These are phyloP conservation scores for Drosophila quinaria DNA, from an alignment of 2,888 invertebrate genomes.

Conservation along the genomic window DNA sequence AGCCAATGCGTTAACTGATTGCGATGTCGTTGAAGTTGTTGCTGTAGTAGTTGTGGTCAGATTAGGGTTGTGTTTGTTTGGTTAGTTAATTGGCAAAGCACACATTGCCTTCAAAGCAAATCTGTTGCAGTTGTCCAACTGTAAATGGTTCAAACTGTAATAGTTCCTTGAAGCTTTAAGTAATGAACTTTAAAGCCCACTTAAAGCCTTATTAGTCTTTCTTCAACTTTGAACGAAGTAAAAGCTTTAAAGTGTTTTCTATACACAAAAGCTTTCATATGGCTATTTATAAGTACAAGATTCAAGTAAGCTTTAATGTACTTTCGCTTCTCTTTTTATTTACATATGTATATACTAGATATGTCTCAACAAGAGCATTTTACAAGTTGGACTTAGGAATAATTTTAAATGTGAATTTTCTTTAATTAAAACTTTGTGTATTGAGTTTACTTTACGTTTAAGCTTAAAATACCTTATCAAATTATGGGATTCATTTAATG, in stretches of 20 bases:
- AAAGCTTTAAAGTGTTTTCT: background rate
- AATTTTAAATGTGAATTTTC: no score
- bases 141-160: background rate
- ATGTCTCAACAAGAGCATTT: no score
- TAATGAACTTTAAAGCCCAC: background rate
- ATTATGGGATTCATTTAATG: no score
- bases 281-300: no score
- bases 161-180: background rate
- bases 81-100: slow-evolving; percentile 46
- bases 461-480: no score
- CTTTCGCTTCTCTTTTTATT: no score
- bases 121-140: slow-evolving; percentile 9
- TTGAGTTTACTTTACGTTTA: no score
- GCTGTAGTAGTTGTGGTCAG: slow-evolving; percentile 33
- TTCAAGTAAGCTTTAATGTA: background rate
- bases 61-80: slow-evolving; percentile 34
- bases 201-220: background rate
- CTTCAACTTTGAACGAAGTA: background rate
- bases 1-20: slow-evolving; percentile 58
- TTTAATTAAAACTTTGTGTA: no score
- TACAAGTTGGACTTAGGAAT: no score
- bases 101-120: slow-evolving; percentile 17
- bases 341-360: no score
- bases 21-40: slow-evolving; percentile 29
- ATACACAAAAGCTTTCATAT: no score